phyloP scores from a whole-genome alignment of 2,113 vertebrate species.

The Epinephelus fuscoguttatus region DNA sequence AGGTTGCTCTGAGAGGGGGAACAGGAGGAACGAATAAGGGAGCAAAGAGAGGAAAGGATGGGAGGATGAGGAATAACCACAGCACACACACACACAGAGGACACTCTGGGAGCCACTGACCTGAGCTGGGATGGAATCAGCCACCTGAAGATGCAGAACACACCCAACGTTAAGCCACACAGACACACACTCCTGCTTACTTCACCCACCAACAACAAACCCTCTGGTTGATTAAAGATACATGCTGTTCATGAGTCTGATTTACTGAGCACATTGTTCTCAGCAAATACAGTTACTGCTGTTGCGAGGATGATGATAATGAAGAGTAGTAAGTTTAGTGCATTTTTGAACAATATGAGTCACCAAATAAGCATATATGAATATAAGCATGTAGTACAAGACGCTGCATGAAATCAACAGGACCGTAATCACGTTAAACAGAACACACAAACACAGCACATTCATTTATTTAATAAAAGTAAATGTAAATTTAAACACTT shows the following conservation, averaged over 20 bases:
- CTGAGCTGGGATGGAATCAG: slow-evolving; percentile 86
- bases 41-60: not conserved
- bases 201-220: slow-evolving; percentile 15
- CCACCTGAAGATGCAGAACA: slow-evolving; percentile 85
- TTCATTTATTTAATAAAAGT: not conserved
- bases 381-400: not conserved
- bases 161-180: slow-evolving; percentile 77
- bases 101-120: slow-evolving; percentile 79
- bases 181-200: slow-evolving; percentile 43
- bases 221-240: not conserved
- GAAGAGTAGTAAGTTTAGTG: not conserved
- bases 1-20: slow-evolving; percentile 29
- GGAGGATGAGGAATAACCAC: slow-evolving; percentile 38
- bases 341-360: not conserved
- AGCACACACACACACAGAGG: slow-evolving; percentile 53
- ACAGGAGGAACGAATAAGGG: not conserved
- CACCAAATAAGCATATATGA: not conserved
- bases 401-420: not conserved
- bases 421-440: not conserved
- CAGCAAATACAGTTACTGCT: not conserved
- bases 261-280: not conserved
- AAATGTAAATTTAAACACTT: not conserved
- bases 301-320: not conserved
- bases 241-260: not conserved
- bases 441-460: not conserved